Base-by-base conservation (phyloP, 2,888 invertebrate genomes). In the Euplagia quadripunctaria region DNA sequence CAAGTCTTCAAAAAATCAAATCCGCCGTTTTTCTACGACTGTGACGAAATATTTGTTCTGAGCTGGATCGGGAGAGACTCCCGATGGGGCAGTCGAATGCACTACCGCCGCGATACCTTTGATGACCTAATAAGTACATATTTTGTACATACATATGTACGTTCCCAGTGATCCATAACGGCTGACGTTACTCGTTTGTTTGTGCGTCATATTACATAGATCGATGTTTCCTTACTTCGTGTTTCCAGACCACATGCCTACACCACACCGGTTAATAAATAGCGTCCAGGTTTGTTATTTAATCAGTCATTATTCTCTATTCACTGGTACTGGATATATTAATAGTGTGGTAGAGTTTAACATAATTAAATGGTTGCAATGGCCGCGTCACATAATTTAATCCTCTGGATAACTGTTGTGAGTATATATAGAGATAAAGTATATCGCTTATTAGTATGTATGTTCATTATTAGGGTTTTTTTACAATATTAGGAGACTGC, bases 231-330 rank as follows among this genome's bases (percentile, higher is more conserved):
- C 51, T 66, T 66, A 4, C 41, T 51, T 20, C 11, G 51, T 41
- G 41, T 51, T 66, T 66, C 41, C 64, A 43, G 43, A 64, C 64
- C 66, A 41, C 66, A 51, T 31, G 17, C 16, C 51, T 51, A 51
- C 51, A 61, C 31, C 51, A 66, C 51, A 17, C 5, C 11, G 41
- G 66, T 49, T 11, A 68, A 68, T 68, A 68, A 68, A 68, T 68
- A 68, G 12, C 42, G 1, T 17, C 68, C 42, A 43, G n/a, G 42
- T 14, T 6, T 41, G n/a, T 7, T 12, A 41, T 55, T 14, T 42
- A 14, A 41, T 51, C 20, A 66, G 49, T 66, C 55, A 17, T n/a
- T 41, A n/a, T 55, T 55, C n/a, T 17, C n/a, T 12, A 43, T 55
- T 17, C 55, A 20, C 55, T 4, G 66, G 49, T 31, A 31, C 31